A percentile compares a stretch with the other conserved stretches of the same genome.
These are phyloP conservation scores for Sebastiscus tertius DNA, from an alignment of 2,797 vertebrate genomes.

Conservation along the genomic window DNA sequence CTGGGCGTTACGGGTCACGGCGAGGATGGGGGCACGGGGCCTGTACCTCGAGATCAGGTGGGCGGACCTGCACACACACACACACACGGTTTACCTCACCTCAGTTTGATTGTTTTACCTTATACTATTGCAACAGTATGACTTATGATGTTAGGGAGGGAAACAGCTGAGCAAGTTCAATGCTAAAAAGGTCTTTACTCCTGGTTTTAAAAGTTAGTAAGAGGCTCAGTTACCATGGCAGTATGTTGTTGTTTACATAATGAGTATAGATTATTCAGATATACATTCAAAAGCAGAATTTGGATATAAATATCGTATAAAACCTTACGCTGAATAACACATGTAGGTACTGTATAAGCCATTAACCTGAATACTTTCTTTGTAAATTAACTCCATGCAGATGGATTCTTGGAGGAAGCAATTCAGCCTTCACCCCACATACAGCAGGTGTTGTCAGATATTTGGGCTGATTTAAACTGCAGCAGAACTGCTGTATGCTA, in stretches of 20 bases:
- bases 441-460: background rate
- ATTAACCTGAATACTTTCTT: background rate
- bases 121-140: background rate
- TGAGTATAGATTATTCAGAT: background rate
- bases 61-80: conserved; percentile 86
- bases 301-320: background rate
- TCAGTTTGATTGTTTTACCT: background rate
- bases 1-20: conserved; percentile 93
- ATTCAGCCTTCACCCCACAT: background rate
- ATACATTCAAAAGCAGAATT: background rate
- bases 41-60: conserved; percentile 96
- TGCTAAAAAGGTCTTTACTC: background rate
- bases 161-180: background rate
- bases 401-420: background rate
- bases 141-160: background rate
- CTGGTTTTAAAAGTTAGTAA: background rate
- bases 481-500: background rate
- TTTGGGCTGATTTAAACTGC: background rate
- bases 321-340: background rate
- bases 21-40: conserved; percentile 95
- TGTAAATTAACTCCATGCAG: background rate
- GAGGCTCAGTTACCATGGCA: background rate
- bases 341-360: background rate
- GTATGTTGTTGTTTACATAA: background rate
- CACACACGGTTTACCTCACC: background rate